A percentile compares a stretch with the other conserved stretches of the same genome.
phyloP scores from a whole-genome alignment of 2,888 invertebrate species.

The Xestoiulus laeticollis region DNA sequence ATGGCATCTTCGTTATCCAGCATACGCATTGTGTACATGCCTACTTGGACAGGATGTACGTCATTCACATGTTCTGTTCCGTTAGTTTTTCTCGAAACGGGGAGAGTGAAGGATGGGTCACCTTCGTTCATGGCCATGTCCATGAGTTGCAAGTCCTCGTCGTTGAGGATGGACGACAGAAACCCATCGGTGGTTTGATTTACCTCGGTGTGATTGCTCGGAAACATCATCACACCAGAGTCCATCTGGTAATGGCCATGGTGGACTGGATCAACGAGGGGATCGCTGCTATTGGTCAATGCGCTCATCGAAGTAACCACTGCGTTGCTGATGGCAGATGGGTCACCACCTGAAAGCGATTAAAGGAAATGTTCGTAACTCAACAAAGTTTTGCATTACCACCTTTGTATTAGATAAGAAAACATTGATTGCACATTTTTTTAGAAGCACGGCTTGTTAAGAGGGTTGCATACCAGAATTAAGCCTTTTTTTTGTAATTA shows the following conservation, averaged over 20 bases:
- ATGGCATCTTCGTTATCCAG: slow-evolving; percentile 75
- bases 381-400: neutral
- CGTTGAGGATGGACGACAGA: slow-evolving; percentile 85
- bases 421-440: no score
- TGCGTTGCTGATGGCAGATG: slow-evolving; percentile 56
- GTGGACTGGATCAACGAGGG: slow-evolving; percentile 71
- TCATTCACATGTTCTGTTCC: slow-evolving; percentile 46
- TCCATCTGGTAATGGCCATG: slow-evolving; percentile 69
- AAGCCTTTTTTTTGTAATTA: no score
- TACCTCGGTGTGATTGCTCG: slow-evolving; percentile 66
- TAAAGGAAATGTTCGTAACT: neutral
- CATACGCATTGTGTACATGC: slow-evolving; percentile 85
- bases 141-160: slow-evolving; percentile 89
- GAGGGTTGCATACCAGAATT: no score
- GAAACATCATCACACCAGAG: slow-evolving; percentile 77
- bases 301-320: slow-evolving; percentile 82
- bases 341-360: slow-evolving; percentile 63
- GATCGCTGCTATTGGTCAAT: slow-evolving; percentile 75
- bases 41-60: slow-evolving; percentile 61
- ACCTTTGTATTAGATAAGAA: neutral
- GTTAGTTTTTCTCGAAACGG: slow-evolving; percentile 45
- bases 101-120: slow-evolving; percentile 37
- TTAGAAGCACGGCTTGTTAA: no score
- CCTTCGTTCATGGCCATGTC: slow-evolving; percentile 73
- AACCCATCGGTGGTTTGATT: slow-evolving; percentile 74